phyloP scores from a whole-genome alignment of 1,140 invertebrate species.

The Bacillus rossius region DNA sequence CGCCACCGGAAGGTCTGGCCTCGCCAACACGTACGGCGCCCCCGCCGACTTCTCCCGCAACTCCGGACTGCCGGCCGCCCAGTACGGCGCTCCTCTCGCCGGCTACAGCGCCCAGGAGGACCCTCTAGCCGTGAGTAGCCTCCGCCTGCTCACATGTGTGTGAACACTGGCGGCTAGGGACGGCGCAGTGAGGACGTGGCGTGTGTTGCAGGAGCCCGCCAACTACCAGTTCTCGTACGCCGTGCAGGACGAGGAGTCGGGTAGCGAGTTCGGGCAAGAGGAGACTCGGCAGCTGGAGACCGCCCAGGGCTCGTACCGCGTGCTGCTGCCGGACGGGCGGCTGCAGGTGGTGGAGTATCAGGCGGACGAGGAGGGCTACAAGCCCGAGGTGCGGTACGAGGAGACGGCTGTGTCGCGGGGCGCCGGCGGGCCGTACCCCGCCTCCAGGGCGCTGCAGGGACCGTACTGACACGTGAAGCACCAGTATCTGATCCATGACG shows the following conservation, averaged over 20 bases:
- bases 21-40: constrained; percentile 1
- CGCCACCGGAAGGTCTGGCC: no score
- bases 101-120: background rate
- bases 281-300: constrained; percentile 74
- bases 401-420: constrained; percentile 32
- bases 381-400: constrained; percentile 75
- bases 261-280: constrained; percentile 72
- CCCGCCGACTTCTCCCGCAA: background rate
- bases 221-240: constrained; percentile 63
- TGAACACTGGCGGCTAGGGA: no score
- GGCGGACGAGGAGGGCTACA: constrained; percentile 73
- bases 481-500: no score
- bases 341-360: constrained; percentile 80
- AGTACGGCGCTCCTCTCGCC: constrained; percentile 9
- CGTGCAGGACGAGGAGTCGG: constrained; percentile 60
- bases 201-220: constrained; percentile 47
- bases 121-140: background rate
- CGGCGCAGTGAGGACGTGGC: constrained; percentile 54
- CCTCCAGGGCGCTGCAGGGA: background rate
- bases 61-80: constrained; percentile 10
- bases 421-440: background rate
- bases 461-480: no score
- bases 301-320: constrained; percentile 76
- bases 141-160: no score
- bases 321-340: constrained; percentile 77